A percentile compares a stretch with the other conserved stretches of the same genome.
phyloP scores from a whole-genome alignment of 2,888 invertebrate species.

The Agrotis segetum region DNA sequence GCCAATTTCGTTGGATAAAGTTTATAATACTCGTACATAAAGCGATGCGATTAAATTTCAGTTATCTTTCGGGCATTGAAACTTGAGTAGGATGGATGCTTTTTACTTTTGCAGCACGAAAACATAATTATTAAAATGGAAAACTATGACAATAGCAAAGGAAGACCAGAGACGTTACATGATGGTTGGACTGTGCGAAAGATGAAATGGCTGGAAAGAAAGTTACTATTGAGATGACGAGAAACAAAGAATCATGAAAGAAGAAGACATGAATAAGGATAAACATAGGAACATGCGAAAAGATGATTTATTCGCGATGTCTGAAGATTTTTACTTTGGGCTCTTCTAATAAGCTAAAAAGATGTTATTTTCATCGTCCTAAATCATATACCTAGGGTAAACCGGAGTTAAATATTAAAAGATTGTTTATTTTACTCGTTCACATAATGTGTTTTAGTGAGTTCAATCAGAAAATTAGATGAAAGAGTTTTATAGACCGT shows the following conservation, averaged over 20 bases:
- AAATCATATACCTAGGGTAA: not conserved
- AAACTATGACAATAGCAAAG: no score
- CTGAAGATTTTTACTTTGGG: not conserved
- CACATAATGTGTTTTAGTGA: not conserved
- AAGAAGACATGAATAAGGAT: no score
- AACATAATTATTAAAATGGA: not conserved
- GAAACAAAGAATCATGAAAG: no score
- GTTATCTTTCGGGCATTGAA: constrained; percentile 36
- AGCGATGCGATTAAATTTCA: constrained; percentile 52
- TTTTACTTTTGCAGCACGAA: not conserved
- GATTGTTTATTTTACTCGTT: not conserved
- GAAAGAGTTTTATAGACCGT: not conserved
- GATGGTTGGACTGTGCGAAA: no score
- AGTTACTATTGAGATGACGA: no score
- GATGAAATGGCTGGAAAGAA: no score
- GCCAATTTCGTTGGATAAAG: constrained; percentile 56
- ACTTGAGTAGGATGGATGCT: constrained; percentile 1
- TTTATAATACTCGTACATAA: constrained; percentile 52
- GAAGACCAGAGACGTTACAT: no score
- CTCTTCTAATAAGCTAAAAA: not conserved
- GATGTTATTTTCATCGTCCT: not conserved
- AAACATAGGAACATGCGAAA: no score
- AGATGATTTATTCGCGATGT: no score
- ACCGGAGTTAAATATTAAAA: not conserved
- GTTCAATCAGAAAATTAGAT: not conserved